phyloP scores from a whole-genome alignment of 2,113 vertebrate species.

The Eudyptes chrysolophus region DNA sequence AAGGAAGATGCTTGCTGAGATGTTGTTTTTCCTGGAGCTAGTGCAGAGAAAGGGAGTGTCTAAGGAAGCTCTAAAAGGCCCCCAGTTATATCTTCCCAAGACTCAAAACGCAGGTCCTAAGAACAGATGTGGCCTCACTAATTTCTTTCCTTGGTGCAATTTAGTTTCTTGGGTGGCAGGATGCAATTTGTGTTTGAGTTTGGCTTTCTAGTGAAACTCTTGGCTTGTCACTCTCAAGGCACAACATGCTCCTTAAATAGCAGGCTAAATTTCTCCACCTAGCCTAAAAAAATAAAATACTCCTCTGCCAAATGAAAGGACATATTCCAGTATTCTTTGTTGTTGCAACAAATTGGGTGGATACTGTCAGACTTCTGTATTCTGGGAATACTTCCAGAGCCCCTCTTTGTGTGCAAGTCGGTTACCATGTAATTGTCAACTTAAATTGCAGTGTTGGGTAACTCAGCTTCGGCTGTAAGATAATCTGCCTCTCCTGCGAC shows the following conservation, averaged over 20 bases:
- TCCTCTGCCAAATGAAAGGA: slow-evolving; percentile 54
- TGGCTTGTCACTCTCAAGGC: slow-evolving; percentile 55
- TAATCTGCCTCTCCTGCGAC: neutral
- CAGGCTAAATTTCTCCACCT: slow-evolving; percentile 57
- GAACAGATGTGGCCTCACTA: neutral
- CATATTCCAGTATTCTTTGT: slow-evolving; percentile 57
- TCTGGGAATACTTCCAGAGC: slow-evolving; percentile 64
- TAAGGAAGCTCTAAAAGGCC: fast-evolving
- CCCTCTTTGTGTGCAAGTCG: slow-evolving; percentile 38
- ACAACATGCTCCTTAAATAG: slow-evolving; percentile 55
- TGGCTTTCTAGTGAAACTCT: slow-evolving; percentile 45
- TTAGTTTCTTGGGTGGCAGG: neutral
- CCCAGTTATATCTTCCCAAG: neutral
- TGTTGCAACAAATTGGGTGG: slow-evolving; percentile 69
- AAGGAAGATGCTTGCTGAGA: neutral
- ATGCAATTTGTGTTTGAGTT: slow-evolving; percentile 35
- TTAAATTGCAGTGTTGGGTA: slow-evolving; percentile 57
- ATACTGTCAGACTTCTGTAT: slow-evolving; percentile 64
- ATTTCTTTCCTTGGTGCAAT: neutral
- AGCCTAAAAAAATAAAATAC: slow-evolving; percentile 20
- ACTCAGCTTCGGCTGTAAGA: neutral
- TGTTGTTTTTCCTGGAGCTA: neutral
- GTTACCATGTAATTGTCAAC: slow-evolving; percentile 58
- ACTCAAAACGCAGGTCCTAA: neutral
- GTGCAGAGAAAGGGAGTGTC: neutral